Conservation (phyloP, 2,113 vertebrate species). For the Scortum barcoo region DNA sequence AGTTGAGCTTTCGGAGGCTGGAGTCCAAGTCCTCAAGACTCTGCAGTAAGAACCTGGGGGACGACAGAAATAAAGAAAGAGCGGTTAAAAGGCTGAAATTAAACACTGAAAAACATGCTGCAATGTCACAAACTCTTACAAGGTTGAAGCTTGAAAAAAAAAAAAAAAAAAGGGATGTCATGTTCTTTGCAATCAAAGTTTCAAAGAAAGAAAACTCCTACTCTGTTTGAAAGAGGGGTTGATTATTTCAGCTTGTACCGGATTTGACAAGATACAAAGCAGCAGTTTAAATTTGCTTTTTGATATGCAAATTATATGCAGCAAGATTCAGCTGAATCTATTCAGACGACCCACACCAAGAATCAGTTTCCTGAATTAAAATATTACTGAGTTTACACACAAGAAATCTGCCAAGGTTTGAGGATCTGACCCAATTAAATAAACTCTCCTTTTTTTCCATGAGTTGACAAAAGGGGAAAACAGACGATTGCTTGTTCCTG, state of each 20-base stretch:
- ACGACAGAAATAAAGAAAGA: not conserved
- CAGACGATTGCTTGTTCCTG: not conserved
- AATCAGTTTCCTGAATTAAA: not conserved
- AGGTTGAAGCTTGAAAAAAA: not conserved
- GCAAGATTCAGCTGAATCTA: not conserved
- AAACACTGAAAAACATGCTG: not conserved
- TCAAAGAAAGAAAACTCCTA: not conserved
- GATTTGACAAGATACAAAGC: not conserved
- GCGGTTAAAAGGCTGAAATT: not conserved
- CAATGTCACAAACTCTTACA: not conserved
- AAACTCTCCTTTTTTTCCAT: not conserved
- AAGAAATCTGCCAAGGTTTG: not conserved
- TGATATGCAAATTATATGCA: not conserved
- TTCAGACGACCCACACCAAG: not conserved
- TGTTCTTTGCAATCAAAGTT: not conserved
- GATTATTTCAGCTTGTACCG: not conserved
- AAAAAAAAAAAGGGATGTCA: not conserved
- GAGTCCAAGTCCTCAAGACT: conserved; percentile 97
- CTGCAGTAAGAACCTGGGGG: conserved; percentile 92
- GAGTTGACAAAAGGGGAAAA: not conserved
- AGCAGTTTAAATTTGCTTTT: not conserved
- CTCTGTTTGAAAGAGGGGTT: no score
- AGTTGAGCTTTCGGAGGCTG: conserved; percentile 95
- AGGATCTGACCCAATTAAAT: not conserved
- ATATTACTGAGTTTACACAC: not conserved